phyloP scores from a whole-genome alignment of 2,113 vertebrate genomes.

The Glaucidium brasilianum region DNA sequence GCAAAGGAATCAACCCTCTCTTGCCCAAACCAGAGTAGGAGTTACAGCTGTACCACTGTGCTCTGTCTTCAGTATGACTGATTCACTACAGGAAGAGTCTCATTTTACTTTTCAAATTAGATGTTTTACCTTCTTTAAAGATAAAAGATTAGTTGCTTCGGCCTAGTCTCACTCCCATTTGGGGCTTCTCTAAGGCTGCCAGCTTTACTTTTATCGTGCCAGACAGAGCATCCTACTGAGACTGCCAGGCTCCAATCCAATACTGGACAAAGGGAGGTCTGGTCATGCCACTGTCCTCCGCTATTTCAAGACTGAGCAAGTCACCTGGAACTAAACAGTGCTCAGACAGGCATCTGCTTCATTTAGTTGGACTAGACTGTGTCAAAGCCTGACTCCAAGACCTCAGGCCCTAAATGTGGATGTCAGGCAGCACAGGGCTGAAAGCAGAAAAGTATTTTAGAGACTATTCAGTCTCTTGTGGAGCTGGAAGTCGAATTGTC shows the following conservation, averaged over 20 bases:
- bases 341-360: neutral
- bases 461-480: neutral
- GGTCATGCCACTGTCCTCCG: neutral
- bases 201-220: neutral
- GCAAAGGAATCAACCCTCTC: neutral
- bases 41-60: neutral
- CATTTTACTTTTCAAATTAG: neutral
- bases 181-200: neutral
- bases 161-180: neutral
- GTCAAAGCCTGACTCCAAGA: neutral
- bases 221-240: neutral
- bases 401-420: neutral
- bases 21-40: neutral
- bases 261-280: neutral
- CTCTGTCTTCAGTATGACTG: neutral
- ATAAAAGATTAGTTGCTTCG: neutral
- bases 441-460: neutral
- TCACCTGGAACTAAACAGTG: neutral
- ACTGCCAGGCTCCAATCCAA: neutral
- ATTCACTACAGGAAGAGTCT: accelerated
- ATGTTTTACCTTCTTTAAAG: neutral
- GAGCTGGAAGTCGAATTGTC: neutral
- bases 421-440: neutral
- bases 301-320: neutral
- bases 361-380: neutral